Evolutionary conservation across 2,797 vertebrate species (phyloP).

Genomic region (Microctenopoma stevenorrisi): DNA sequence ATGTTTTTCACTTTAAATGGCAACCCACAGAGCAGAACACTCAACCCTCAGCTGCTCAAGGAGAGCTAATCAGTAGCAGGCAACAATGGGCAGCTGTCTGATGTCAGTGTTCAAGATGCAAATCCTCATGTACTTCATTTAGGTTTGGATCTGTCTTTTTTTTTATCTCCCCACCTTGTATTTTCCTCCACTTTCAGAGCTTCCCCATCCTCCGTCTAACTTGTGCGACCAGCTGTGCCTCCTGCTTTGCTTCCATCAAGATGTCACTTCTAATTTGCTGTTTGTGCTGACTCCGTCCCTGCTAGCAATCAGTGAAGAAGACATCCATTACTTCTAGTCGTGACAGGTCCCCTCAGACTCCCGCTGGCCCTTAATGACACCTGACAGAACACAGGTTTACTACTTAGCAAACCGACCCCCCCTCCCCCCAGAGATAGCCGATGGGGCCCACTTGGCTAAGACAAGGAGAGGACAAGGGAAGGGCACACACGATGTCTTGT

Average conservation of each 20-base stretch:
- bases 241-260: constrained; percentile 73
- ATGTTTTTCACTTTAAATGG: constrained; percentile 10
- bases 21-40: constrained; percentile 11
- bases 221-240: constrained; percentile 75
- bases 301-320: constrained; percentile 84
- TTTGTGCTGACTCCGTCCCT: constrained; percentile 84
- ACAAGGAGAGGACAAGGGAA: constrained; percentile 56
- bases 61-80: constrained; percentile 15
- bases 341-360: constrained; percentile 77
- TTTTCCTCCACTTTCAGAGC: constrained; percentile 34
- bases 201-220: constrained; percentile 49
- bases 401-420: constrained; percentile 77
- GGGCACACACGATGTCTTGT: constrained; percentile 39
- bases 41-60: constrained; percentile 20
- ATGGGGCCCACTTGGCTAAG: constrained; percentile 70
- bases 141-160: constrained; percentile 19
- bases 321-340: constrained; percentile 78
- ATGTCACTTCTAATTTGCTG: constrained; percentile 84
- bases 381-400: constrained; percentile 83
- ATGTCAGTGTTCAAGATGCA: constrained; percentile 16
- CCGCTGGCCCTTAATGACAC: constrained; percentile 77
- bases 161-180: constrained; percentile 27
- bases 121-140: constrained; percentile 9
- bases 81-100: background rate
- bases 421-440: constrained; percentile 52